Percentiles rank a stretch among this genome's conserved stretches.
phyloP scores from a whole-genome alignment of 2,113 vertebrate genomes.

The Pontoporia blainvillei region DNA sequence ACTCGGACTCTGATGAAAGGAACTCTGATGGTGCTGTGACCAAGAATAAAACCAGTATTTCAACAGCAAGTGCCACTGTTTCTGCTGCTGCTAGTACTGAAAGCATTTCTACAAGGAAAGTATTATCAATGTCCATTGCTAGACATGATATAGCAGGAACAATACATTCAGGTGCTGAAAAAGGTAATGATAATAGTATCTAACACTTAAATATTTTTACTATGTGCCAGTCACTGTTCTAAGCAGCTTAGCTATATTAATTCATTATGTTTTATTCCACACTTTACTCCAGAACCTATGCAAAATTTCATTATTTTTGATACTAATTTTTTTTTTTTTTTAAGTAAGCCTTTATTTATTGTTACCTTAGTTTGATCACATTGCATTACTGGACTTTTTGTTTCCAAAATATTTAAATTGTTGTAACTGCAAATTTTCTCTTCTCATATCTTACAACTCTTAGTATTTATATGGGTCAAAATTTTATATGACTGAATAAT shows the following conservation, averaged over 20 bases:
- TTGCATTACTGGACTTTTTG: not conserved
- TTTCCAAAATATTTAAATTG: conserved; percentile 29
- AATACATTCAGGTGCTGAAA: conserved; percentile 74
- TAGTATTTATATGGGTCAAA: not conserved
- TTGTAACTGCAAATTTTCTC: not conserved
- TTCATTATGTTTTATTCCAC: not conserved
- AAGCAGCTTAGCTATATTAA: conserved; percentile 24
- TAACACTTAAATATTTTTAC: conserved; percentile 26
- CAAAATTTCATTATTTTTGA: not conserved
- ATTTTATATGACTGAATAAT: not conserved
- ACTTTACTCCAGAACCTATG: not conserved
- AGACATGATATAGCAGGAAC: conserved; percentile 81
- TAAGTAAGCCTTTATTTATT: not conserved
- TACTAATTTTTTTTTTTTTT: not conserved
- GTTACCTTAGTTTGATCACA: not conserved
- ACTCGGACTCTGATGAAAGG: conserved; percentile 89
- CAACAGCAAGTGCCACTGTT: conserved; percentile 89
- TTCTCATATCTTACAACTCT: not conserved
- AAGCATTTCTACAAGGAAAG: conserved; percentile 86
- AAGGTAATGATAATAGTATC: conserved; percentile 85
- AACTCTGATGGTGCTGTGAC: conserved; percentile 76
- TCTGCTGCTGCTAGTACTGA: conserved; percentile 82
- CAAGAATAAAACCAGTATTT: conserved; percentile 81
- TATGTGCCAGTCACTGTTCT: not conserved
- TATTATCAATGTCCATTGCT: conserved; percentile 92